phyloP scores from a whole-genome alignment of 1,140 invertebrate species.

The Oscheius sp. region DNA sequence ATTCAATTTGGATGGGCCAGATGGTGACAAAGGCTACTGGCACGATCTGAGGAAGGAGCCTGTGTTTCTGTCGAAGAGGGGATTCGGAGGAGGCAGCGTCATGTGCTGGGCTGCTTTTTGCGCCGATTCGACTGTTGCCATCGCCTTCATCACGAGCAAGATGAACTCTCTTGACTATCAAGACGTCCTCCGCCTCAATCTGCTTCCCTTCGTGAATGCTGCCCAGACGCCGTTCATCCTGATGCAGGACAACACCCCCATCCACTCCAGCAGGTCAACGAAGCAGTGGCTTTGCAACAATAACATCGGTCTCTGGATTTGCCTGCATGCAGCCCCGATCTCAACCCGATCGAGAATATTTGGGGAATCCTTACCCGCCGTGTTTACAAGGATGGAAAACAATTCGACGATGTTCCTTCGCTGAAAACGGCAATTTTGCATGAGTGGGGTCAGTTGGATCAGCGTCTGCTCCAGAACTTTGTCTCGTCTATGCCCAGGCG shows the following conservation, averaged over 20 bases:
- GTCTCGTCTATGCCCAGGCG: too few relatives aligned
- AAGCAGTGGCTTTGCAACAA: background rate
- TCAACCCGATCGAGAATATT: constrained; percentile 7
- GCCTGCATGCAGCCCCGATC: constrained; percentile 3
- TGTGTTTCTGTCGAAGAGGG: too few relatives aligned
- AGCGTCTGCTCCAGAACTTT: too few relatives aligned
- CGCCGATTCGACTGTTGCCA: too few relatives aligned
- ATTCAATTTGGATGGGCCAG: too few relatives aligned
- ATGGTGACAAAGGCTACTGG: too few relatives aligned
- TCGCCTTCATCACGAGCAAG: background rate
- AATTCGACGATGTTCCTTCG: background rate
- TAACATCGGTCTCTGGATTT: background rate
- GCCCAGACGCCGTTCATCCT: background rate
- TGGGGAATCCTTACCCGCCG: constrained; percentile 1
- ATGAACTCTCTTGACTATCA: background rate
- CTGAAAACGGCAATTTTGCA: background rate
- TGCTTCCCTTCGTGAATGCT: background rate
- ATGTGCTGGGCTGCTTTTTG: too few relatives aligned
- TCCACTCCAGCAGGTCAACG: background rate
- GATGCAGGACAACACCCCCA: background rate
- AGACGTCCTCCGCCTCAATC: background rate
- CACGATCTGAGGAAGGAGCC: too few relatives aligned
- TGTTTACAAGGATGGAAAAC: background rate
- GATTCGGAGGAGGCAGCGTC: too few relatives aligned
- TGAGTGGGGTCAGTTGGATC: too few relatives aligned